These are phyloP conservation scores for Rhinella marina DNA, from an alignment of 2,797 vertebrate species.

Conservation along the genomic window DNA sequence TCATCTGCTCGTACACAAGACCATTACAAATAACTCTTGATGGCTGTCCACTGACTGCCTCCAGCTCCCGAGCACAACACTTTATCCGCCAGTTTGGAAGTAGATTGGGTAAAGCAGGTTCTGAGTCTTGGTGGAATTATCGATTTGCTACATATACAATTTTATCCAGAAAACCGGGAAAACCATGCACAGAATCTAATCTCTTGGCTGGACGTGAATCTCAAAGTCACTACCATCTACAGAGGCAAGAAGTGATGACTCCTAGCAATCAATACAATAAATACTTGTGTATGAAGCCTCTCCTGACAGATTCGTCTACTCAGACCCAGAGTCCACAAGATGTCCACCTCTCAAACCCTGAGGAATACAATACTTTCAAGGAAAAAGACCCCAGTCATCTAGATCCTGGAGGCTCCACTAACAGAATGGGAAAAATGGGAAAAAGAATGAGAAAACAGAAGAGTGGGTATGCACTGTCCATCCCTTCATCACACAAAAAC, in stretches of 20 bases:
- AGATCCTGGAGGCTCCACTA: not conserved
- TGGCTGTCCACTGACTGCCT: not conserved
- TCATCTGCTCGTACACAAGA: constrained; percentile 5
- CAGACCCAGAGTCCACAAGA: not conserved
- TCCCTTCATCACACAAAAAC: not conserved
- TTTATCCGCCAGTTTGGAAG: constrained; percentile 5
- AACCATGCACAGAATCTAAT: not conserved
- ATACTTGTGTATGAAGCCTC: not conserved
- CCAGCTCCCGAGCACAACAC: not conserved
- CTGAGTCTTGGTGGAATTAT: constrained; percentile 27
- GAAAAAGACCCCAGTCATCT: not conserved
- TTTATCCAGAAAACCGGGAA: constrained; percentile 3
- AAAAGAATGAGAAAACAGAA: not conserved
- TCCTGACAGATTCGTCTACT: not conserved
- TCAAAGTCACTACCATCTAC: not conserved
- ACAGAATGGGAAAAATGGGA: not conserved
- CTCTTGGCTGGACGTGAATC: no score
- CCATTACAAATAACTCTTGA: constrained; percentile 17
- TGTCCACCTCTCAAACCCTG: no score
- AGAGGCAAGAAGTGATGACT: not conserved
- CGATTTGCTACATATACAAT: not conserved
- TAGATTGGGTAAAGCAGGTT: not conserved
- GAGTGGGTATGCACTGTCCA: not conserved
- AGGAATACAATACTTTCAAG: not conserved
- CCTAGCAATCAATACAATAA: not conserved